Evolutionary conservation across 2,113 vertebrate species (phyloP).

Genomic region (Hippolais icterina): DNA sequence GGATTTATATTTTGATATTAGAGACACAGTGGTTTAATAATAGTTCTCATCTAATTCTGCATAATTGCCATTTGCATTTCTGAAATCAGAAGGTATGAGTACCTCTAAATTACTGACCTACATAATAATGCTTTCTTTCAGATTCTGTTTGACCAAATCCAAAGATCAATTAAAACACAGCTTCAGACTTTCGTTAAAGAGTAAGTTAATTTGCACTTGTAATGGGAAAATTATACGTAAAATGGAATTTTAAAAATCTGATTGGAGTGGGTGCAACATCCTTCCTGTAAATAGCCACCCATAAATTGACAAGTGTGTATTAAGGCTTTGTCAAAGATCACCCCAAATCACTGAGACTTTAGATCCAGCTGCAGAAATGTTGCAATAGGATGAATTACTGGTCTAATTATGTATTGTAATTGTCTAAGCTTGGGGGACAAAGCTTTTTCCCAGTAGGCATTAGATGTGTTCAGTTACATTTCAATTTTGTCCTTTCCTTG

Average conservation of each 20-base stretch:
- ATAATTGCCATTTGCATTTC: not conserved
- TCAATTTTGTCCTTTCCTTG: not conserved
- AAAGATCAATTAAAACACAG: conserved; percentile 95
- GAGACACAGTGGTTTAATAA: not conserved
- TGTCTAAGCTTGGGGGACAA: not conserved
- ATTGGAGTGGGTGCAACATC: not conserved
- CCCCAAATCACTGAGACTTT: not conserved
- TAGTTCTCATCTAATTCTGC: not conserved
- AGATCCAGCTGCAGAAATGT: not conserved
- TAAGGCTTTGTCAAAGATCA: not conserved
- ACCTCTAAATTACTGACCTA: not conserved
- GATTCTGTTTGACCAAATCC: conserved; percentile 97
- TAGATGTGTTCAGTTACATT: not conserved
- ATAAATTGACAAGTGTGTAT: not conserved
- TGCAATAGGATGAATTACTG: not conserved
- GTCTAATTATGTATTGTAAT: not conserved
- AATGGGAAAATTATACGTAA: not conserved
- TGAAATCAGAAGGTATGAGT: not conserved
- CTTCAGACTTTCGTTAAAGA: conserved; percentile 96
- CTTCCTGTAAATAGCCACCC: not conserved
- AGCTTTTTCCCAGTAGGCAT: not conserved
- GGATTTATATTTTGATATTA: not conserved
- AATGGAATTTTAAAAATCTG: not conserved
- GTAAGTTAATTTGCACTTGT: conserved; percentile 77
- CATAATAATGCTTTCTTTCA: conserved; percentile 59